phyloP scores from a whole-genome alignment of 2,113 vertebrate genomes.

The Holacanthus passer region DNA sequence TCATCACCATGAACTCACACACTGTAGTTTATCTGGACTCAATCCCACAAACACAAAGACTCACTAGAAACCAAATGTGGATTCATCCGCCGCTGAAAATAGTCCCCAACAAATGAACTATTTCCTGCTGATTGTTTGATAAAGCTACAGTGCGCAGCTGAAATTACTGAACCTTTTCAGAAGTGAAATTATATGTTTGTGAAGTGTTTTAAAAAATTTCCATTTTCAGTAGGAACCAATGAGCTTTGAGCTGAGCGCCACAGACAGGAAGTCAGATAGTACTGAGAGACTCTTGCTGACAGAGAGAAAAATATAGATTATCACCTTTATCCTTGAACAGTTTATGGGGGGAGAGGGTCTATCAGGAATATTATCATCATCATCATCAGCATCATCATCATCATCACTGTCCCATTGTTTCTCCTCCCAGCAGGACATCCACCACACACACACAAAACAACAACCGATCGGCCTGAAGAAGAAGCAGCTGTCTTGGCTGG shows the following conservation, averaged over 20 bases:
- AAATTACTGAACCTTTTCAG: not conserved
- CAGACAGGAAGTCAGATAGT: not conserved
- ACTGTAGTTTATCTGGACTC: too few relatives aligned
- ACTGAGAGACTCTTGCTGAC: not conserved
- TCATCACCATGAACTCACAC: not conserved
- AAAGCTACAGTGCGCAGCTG: not conserved
- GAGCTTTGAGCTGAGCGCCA: too few relatives aligned
- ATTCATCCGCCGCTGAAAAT: conserved; percentile 1
- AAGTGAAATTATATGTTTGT: not conserved
- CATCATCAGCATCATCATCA: conserved; percentile 38
- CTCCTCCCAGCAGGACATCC: conserved; percentile 63
- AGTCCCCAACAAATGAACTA: not conserved
- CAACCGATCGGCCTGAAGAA: conserved; percentile 53
- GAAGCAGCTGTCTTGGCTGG: conserved; percentile 75
- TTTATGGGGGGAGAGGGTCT: not conserved
- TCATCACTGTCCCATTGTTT: conserved; percentile 54
- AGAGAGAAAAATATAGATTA: not conserved
- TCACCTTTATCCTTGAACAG: not conserved
- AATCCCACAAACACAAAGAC: not conserved
- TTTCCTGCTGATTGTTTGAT: not conserved
- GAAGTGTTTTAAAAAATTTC: not conserved
- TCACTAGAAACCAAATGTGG: not conserved
- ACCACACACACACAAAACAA: conserved; percentile 42
- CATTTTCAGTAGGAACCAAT: not conserved
- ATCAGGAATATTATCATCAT: not conserved